A percentile compares a stretch with the other conserved stretches of the same genome.
Conservation (phyloP, 2,888 invertebrate genomes). For the Drosophila macrospina region DNA sequence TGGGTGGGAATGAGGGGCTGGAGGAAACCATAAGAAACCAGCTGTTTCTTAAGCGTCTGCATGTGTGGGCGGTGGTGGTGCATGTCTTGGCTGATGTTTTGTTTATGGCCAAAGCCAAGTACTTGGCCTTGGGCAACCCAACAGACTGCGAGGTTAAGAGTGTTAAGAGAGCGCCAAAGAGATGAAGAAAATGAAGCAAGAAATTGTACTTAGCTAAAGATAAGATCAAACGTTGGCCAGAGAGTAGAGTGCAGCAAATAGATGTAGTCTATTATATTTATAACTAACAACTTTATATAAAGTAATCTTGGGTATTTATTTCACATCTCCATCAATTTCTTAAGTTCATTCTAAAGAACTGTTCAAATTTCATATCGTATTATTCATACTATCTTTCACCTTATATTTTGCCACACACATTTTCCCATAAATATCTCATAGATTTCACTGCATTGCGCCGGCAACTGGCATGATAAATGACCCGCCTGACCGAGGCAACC, state of each 20-base stretch:
- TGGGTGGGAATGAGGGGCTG: constrained; percentile 15
- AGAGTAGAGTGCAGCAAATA: too few relatives aligned
- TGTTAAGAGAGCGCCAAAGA: background rate
- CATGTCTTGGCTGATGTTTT: constrained; percentile 40
- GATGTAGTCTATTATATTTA: too few relatives aligned
- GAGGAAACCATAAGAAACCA: constrained; percentile 37
- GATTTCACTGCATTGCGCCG: constrained; percentile 37
- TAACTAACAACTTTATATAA: too few relatives aligned
- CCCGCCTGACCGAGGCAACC: constrained; percentile 46
- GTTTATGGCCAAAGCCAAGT: constrained; percentile 30
- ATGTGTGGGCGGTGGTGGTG: constrained; percentile 6
- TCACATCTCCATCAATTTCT: background rate
- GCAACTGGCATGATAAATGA: constrained; percentile 57
- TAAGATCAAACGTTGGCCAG: too few relatives aligned
- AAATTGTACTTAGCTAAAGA: too few relatives aligned
- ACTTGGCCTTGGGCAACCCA: constrained; percentile 41
- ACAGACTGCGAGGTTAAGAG: constrained; percentile 14
- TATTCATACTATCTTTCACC: constrained; percentile 2
- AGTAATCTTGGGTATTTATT: too few relatives aligned
- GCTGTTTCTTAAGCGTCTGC: constrained; percentile 31
- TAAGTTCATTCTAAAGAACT: background rate
- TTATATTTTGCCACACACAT: background rate
- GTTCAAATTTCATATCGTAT: background rate
- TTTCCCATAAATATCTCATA: constrained; percentile 9
- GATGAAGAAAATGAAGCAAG: too few relatives aligned